Base-by-base conservation (phyloP, 2,888 invertebrate species). In the Ochropleura plecta region DNA sequence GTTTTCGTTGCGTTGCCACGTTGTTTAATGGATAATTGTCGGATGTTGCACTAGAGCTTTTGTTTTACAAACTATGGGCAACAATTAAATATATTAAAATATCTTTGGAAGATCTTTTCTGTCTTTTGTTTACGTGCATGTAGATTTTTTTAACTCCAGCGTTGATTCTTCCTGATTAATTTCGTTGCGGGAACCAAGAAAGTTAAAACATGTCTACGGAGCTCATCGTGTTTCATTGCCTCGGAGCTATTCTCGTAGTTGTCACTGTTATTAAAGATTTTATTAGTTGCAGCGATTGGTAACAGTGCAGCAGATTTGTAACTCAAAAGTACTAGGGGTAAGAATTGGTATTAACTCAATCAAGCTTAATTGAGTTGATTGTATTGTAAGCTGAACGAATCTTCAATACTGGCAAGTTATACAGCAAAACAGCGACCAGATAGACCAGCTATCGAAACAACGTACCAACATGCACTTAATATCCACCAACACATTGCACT, bases 401-500 rank as follows among this genome's bases (percentile, higher is more conserved):
- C 30, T 1, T 30, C 30, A 30, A 30, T 12, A 48, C 12, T 48
- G 48, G 48, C 48, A 48, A 30, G 30, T 30, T 30, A 30, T 30
- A 30, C 5, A 55, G 46, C 44, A 7, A 73, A 55, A 66, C 65
- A 30, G 18, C 9, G 48, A 70, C 12, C 55, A 10, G 16, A 62
- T 44, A 30, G 48, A 81, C 53, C 18, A 55, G 12, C 60, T 42
- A 67, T 76, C 40, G 20, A 55, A 42, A 60, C 48, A 14, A 49
- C 1, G 55, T 60, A 76, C 42, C 53, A 64, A 67, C 64, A 64
- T 55, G 67, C 67, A 77, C 40, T 77, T 53, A 30, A 49, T 67
- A 59, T 67, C 63, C 7, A 40, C 60, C 64, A 59, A 69, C 60
- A 76, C 76, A 49, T 81, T 68, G 53, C 67, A 70, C 8, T n/a